Conservation (phyloP, 2,797 vertebrate genomes). For the Dendrocincla tyrannina region DNA sequence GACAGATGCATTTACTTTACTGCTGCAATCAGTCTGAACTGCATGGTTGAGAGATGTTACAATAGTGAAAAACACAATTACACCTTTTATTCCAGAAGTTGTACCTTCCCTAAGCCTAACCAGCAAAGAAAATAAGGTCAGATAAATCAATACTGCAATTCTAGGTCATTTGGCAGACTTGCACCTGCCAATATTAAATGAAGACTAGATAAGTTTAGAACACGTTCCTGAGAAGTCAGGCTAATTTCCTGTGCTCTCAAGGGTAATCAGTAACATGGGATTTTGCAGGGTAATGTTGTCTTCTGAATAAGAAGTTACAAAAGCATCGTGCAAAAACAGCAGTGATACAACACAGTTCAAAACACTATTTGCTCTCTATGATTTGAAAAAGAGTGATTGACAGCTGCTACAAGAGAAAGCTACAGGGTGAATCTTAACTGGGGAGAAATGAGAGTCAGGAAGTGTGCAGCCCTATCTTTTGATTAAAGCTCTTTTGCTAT, state of each 20-base stretch:
- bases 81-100: neutral
- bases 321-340: neutral
- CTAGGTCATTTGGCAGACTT: neutral
- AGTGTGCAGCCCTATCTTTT: neutral
- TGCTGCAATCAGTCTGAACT: neutral
- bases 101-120: neutral
- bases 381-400: neutral
- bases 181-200: neutral
- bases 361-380: neutral
- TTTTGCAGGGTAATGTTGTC: neutral
- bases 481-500: neutral
- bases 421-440: neutral
- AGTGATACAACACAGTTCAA: neutral
- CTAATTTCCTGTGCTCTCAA: neutral
- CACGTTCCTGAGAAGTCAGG: fast-evolving
- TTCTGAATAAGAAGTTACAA: neutral
- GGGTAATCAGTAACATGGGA: neutral
- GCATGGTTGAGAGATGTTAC: neutral
- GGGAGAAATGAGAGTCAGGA: neutral
- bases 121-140: neutral
- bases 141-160: neutral
- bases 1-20: neutral
- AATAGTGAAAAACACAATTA: neutral
- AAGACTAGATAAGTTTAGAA: neutral
- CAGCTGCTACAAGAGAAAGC: neutral